phyloP scores from a whole-genome alignment of 2,797 vertebrate species.

The Podargus strigoides region DNA sequence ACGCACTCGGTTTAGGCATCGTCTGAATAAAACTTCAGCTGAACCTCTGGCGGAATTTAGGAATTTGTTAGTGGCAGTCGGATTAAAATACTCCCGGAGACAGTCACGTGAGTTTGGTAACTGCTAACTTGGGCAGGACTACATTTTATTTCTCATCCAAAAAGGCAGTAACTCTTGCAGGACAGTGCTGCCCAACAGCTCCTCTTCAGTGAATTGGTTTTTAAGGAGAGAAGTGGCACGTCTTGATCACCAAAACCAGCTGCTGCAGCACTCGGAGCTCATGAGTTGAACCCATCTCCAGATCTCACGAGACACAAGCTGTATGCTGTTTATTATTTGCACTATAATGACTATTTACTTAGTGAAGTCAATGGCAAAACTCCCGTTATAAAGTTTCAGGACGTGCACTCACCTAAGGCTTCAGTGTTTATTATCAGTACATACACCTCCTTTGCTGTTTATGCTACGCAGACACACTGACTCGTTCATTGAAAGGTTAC shows the following conservation, averaged over 20 bases:
- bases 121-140: not conserved
- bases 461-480: not conserved
- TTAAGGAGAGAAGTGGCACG: not conserved
- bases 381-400: not conserved
- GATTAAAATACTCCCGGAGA: not conserved
- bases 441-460: not conserved
- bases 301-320: not conserved
- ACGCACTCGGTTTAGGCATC: fast-evolving
- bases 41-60: not conserved
- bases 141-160: not conserved
- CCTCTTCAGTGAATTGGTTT: not conserved
- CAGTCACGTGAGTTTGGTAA: not conserved
- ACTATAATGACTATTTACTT: not conserved
- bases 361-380: not conserved
- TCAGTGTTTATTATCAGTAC: not conserved
- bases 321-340: not conserved
- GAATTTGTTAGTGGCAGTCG: not conserved
- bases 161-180: not conserved
- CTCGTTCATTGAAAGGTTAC: not conserved
- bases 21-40: not conserved
- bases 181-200: not conserved
- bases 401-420: not conserved
- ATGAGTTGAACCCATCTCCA: not conserved
- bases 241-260: not conserved
- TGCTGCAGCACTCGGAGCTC: not conserved